phyloP scores from a whole-genome alignment of 2,888 invertebrate species.

The Thelaira solivaga region DNA sequence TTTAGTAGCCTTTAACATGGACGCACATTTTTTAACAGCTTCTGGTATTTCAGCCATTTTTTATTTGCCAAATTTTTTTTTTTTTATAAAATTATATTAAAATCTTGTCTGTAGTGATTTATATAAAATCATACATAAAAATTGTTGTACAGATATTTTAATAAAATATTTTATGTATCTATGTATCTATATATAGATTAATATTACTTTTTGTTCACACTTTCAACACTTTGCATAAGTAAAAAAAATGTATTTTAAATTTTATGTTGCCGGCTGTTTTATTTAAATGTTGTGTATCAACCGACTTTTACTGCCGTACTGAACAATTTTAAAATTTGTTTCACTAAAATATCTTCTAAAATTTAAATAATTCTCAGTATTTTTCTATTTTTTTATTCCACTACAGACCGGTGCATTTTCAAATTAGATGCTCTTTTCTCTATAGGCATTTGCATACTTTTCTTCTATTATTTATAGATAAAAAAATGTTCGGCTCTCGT shows the following conservation, averaged over 20 bases:
- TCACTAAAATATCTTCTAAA: constrained; percentile 31
- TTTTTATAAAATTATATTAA: not conserved
- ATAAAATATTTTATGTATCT: constrained; percentile 52
- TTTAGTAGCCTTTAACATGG: constrained; percentile 86
- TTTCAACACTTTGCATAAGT: constrained; percentile 30
- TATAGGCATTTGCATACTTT: too few species aligned
- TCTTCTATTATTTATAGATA: too few species aligned
- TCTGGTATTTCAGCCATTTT: constrained; percentile 81
- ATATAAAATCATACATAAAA: constrained; percentile 34
- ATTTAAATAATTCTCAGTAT: constrained; percentile 16
- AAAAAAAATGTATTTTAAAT: constrained; percentile 2
- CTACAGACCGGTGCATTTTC: constrained; percentile 61
- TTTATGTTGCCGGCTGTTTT: constrained; percentile 21
- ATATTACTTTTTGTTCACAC: constrained; percentile 55
- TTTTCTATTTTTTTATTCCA: constrained; percentile 20
- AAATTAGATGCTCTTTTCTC: not conserved
- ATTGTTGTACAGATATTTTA: not conserved
- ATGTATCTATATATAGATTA: constrained; percentile 54
- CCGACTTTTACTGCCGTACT: constrained; percentile 53
- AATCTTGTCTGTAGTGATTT: constrained; percentile 21
- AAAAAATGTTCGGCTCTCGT: too few species aligned
- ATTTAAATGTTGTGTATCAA: constrained; percentile 39
- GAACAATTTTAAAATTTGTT: constrained; percentile 37
- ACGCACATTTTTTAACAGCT: constrained; percentile 89
- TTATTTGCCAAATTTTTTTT: too few species aligned